Percentiles rank a stretch among this genome's conserved stretches.
These are phyloP conservation scores for Ricordea florida DNA, from an alignment of 92 coral and sea anemone genomes.

Conservation along the genomic window DNA sequence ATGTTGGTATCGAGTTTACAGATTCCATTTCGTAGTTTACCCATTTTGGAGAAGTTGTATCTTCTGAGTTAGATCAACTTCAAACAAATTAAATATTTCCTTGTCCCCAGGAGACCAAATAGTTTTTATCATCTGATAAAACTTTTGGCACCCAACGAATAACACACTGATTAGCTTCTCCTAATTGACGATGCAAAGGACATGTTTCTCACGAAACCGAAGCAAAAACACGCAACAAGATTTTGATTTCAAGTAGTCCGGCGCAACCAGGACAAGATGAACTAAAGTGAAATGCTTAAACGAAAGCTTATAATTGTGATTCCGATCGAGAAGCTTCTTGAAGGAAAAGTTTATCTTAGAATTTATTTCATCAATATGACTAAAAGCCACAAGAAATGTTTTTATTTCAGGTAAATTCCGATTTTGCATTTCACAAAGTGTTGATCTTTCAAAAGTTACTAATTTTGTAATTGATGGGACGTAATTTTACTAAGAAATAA, in stretches of 20 bases:
- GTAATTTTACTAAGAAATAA: background rate
- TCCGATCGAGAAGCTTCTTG: background rate
- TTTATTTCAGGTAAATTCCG: slow-evolving; percentile 19
- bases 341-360: background rate
- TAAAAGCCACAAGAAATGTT: slow-evolving; percentile 18
- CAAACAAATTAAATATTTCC: slow-evolving; percentile 69
- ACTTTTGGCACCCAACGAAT: slow-evolving; percentile 12
- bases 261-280: background rate
- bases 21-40: slow-evolving; percentile 4
- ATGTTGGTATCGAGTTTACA: background rate
- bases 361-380: slow-evolving; percentile 15
- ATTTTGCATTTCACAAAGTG: slow-evolving; percentile 13
- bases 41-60: slow-evolving; percentile 18
- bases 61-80: slow-evolving; percentile 71
- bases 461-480: background rate
- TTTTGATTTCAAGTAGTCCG: background rate
- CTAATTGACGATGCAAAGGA: background rate
- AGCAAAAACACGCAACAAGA: background rate
- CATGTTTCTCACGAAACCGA: background rate
- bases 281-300: background rate
- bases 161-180: slow-evolving; percentile 11
- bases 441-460: background rate
- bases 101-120: slow-evolving; percentile 32
- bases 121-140: slow-evolving; percentile 57
- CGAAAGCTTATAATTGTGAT: too few species aligned